Base-by-base conservation (phyloP, 2,113 vertebrate species). In the Hippopotamus amphibius region DNA sequence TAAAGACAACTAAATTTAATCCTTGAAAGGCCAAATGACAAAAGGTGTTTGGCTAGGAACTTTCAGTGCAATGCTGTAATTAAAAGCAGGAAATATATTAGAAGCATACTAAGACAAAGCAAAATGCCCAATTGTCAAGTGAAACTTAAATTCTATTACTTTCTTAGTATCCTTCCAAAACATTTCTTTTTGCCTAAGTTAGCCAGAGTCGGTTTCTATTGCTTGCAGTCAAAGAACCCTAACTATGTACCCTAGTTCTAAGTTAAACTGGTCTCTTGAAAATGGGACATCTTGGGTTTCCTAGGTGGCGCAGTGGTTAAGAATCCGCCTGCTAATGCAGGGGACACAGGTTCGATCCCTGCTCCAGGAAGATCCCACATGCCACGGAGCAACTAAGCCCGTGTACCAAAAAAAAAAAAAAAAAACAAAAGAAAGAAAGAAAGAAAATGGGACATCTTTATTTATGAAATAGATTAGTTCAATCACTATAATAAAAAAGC, bases 1-100 rank as follows among this genome's bases (percentile, higher is more conserved):
- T 79, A 69, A 46, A 72, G 53, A 63, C 77, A 61, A 81, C 43
- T 91, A 68, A 72, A 90, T 81, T 92, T 85, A 96, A 96, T 81
- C 22, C 57, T 80, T 90, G 86, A 87, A 97, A 89, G 21, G n/a
- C 43, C 91, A 95, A 24, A 88, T 94, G 26, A 94, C 76, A 93
- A 96, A 95, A 53, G 61, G 21, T 33, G 14, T n/a, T 61, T 93
- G 74, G 46, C 43, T 90, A 93, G 30, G 13, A 95, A 95, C 7
- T 43, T 48, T 69, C 50, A 71, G 3, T 43, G 30, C 43, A 90
- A 77, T 82, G 19, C 33, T 92, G 13, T 86, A 83, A 93, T 72
- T 82, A 82, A 66, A 90, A 85, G 59, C 33, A 88, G 28, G 37
- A 55, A 95, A 83, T 87, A 55, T 65, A 71, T 80, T 88, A 72